These are phyloP conservation scores for Sebastes trivittatus DNA, from an alignment of 2,797 vertebrate species.

Conservation along the genomic window DNA sequence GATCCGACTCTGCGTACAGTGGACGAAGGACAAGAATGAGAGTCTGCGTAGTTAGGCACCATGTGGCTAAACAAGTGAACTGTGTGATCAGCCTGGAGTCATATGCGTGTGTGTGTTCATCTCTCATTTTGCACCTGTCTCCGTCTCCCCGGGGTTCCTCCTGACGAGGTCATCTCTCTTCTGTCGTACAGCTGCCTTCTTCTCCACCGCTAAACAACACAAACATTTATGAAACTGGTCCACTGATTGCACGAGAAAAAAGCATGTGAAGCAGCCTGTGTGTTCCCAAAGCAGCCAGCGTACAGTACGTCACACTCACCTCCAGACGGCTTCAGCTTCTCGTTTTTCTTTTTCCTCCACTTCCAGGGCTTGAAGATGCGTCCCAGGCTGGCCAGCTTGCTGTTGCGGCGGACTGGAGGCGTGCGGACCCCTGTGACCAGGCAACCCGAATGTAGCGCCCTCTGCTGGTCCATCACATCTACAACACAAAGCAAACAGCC, in stretches of 20 bases:
- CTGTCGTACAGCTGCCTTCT: conserved; percentile 87
- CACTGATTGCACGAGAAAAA: not conserved
- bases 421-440: conserved; percentile 93
- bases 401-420: conserved; percentile 92
- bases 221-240: conserved; percentile 17
- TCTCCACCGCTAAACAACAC: conserved; percentile 85
- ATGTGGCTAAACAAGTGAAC: conserved; percentile 31
- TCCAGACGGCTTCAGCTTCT: conserved; percentile 90
- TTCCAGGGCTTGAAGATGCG: conserved; percentile 99
- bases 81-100: conserved; percentile 12
- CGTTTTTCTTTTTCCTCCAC: conserved; percentile 98
- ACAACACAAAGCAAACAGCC: conserved; percentile 36
- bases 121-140: conserved; percentile 79
- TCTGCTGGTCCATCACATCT: conserved; percentile 95
- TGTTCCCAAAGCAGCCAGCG: not conserved
- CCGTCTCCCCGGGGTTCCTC: conserved; percentile 86
- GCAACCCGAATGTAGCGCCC: conserved; percentile 87
- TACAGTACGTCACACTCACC: conserved; percentile 74
- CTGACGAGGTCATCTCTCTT: conserved; percentile 88
- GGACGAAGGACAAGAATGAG: conserved; percentile 7
- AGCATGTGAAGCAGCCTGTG: not conserved
- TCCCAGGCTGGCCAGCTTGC: conserved; percentile 94
- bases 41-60: conserved; percentile 5
- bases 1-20: conserved; percentile 66
- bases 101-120: not conserved